Conservation (phyloP, 53 echinoderm and acorn worm species). For the Crossaster papposus region DNA sequence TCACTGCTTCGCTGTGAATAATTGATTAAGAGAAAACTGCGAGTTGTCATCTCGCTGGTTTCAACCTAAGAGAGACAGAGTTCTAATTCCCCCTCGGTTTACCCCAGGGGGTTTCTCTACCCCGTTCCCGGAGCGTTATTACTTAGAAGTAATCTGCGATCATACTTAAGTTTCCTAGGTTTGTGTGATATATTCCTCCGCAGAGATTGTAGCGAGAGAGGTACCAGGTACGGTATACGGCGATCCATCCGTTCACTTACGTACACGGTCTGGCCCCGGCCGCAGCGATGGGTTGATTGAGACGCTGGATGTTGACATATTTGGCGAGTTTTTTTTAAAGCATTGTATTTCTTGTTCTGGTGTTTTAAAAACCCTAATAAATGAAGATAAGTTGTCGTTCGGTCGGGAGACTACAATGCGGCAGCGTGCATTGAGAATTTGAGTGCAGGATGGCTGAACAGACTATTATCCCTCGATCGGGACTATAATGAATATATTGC, state of each 20-base stretch:
- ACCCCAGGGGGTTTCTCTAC: background rate
- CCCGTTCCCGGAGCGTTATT: background rate
- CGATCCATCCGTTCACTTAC: background rate
- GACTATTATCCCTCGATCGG: too few species aligned
- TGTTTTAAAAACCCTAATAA: background rate
- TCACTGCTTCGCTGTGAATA: background rate
- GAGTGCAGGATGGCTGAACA: too few species aligned
- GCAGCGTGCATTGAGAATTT: too few species aligned
- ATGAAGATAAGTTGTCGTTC: background rate
- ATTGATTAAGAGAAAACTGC: slow-evolving; percentile 7
- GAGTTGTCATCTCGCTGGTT: background rate
- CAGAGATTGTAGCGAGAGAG: background rate
- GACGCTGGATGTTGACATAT: background rate
- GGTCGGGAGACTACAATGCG: too few species aligned
- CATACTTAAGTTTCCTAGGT: background rate
- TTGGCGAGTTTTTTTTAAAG: background rate
- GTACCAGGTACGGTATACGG: too few species aligned
- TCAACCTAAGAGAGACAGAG: background rate
- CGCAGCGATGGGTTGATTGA: background rate
- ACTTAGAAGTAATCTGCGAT: slow-evolving; percentile 19
- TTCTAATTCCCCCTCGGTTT: background rate
- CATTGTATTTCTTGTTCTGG: background rate
- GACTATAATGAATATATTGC: too few species aligned
- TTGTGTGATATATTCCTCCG: slow-evolving; percentile 16
- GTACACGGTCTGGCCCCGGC: background rate